Base-by-base conservation (phyloP, 1,140 invertebrate species). In the Drosophila asahinai region DNA sequence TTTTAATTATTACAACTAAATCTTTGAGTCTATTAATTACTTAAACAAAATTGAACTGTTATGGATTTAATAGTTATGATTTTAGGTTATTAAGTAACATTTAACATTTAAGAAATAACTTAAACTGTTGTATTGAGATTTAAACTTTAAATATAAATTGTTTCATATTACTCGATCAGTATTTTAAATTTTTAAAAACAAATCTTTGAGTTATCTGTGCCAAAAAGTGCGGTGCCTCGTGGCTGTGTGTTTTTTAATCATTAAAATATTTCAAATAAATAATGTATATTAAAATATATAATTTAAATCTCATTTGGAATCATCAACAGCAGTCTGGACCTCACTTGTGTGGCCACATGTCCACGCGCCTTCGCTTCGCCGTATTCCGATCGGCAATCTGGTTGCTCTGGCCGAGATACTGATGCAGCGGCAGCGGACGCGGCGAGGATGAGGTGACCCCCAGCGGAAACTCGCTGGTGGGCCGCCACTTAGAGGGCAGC, bases 401-500 rank as follows among this genome's bases (percentile, higher is more conserved):
- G 43, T 83, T 89, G 19, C 38, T 73, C 27, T 60, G 36, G 0
- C 45, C 62, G 11, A 89, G 36, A 58, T 86, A 90, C 9, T 90
- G 81, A 51, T 90, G 81, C 38, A 89, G 55, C 1, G 86, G 86
- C 75, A 89, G 54, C 0, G 86, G 86, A 14, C 79, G 79, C 22
- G 86, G 86, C 36, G 86, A 91, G 1, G 86, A 81, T 5, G 86
- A 90, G 11, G 77, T 84, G 14, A 81, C 15, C 2, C 42, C 36
- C 36, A 27, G 33, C 0, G 73, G 55, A 1, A 57, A 17, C 9
- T 51, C 60, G n/a, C 38, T 78, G 65, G n/a, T 89, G 12, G 84
- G 84, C 17, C 84, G 74, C 84, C 84, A 89, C 12, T 65, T 79
- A 8, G 84, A 89, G 33, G 84, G 84, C 25, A 89, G 49, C 84